Evolutionary conservation across 2,797 vertebrate genomes (phyloP).

Genomic region (Sylvia borin): DNA sequence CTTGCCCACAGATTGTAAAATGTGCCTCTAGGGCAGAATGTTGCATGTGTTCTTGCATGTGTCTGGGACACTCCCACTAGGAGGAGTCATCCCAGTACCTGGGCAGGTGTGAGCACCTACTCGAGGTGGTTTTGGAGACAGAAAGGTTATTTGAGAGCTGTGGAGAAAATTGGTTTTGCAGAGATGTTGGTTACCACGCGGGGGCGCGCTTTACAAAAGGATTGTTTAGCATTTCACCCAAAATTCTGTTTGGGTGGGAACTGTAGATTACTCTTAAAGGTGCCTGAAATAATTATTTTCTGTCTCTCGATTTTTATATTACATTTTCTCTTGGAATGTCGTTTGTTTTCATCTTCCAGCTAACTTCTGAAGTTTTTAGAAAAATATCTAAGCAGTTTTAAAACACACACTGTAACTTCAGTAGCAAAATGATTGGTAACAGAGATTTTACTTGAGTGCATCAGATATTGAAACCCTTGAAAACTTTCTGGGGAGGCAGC

Average conservation of each 20-base stretch:
- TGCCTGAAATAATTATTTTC: not conserved
- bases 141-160: not conserved
- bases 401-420: not conserved
- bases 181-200: not conserved
- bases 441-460: not conserved
- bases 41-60: not conserved
- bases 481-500: not conserved
- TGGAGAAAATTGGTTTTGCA: not conserved
- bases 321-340: not conserved
- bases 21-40: not conserved
- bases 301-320: not conserved
- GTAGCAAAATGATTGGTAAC: not conserved
- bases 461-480: not conserved
- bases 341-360: not conserved
- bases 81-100: not conserved
- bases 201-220: constrained; percentile 35
- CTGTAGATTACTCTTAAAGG: not conserved
- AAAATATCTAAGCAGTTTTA: not conserved
- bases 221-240: not conserved
- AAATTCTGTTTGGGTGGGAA: not conserved
- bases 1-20: not conserved
- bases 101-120: not conserved
- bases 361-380: not conserved
- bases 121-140: not conserved
- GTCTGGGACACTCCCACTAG: not conserved